These are phyloP conservation scores for Torymus texanus DNA, from an alignment of 2,888 invertebrate species.

Conservation along the genomic window DNA sequence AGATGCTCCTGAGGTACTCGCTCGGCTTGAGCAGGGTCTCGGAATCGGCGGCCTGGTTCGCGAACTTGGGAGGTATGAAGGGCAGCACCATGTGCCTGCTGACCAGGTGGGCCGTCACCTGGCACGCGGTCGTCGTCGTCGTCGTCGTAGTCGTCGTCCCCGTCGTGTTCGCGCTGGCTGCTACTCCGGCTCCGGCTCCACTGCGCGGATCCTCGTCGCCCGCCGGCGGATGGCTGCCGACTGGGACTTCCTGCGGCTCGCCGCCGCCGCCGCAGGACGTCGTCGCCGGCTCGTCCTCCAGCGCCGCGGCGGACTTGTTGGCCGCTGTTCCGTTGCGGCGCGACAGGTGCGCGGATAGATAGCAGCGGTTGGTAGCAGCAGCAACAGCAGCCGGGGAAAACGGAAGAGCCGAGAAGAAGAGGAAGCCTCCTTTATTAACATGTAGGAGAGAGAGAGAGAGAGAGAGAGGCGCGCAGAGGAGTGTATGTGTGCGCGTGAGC, in stretches of 20 bases:
- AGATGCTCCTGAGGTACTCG: slow-evolving; percentile 92
- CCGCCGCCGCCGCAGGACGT: slow-evolving; percentile 58
- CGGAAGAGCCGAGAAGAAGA: background rate
- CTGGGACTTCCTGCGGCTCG: slow-evolving; percentile 51
- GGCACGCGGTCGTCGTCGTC: slow-evolving; percentile 62
- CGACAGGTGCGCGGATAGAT: slow-evolving; percentile 11
- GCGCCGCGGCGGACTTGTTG: slow-evolving; percentile 69
- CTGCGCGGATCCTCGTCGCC: slow-evolving; percentile 58
- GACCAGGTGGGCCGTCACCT: slow-evolving; percentile 79
- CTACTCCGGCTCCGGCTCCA: background rate
- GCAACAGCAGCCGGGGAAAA: slow-evolving; percentile 49
- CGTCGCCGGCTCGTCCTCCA: slow-evolving; percentile 64
- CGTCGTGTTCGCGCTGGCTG: background rate
- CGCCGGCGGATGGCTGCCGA: slow-evolving; percentile 71
- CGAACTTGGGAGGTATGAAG: slow-evolving; percentile 94
- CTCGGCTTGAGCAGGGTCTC: slow-evolving; percentile 94
- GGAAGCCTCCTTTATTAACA: slow-evolving; percentile 13
- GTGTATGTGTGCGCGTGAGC: slow-evolving; percentile 40
- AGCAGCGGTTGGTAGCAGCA: slow-evolving; percentile 37
- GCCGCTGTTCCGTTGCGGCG: slow-evolving; percentile 70
- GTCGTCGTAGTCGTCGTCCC: slow-evolving; percentile 20
- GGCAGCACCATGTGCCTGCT: slow-evolving; percentile 91
- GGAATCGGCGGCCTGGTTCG: slow-evolving; percentile 82
- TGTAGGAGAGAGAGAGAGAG: slow-evolving; percentile 6
- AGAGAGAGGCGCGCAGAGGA: slow-evolving; percentile 51